phyloP scores from a whole-genome alignment of 2,888 invertebrate genomes.

The Caenorhabditis sp. region DNA sequence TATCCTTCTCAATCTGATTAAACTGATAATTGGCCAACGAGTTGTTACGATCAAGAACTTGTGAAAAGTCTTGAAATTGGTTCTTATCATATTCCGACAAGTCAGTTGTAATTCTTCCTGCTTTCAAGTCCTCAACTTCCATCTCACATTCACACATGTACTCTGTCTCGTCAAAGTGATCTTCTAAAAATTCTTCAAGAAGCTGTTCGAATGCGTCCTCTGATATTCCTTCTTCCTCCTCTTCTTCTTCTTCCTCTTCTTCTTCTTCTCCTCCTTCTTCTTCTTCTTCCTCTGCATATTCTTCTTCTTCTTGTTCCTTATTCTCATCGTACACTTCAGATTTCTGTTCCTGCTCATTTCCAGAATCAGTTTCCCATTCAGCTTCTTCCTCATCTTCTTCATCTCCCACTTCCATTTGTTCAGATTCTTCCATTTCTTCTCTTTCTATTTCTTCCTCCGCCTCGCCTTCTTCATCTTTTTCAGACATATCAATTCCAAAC shows the following conservation, averaged over 20 bases:
- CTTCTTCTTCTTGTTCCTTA: neutral
- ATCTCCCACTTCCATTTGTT: neutral
- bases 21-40: too few relatives aligned
- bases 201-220: neutral
- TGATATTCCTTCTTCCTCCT: neutral
- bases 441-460: slow-evolving; percentile 1
- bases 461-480: neutral
- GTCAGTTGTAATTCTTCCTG: too few relatives aligned
- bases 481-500: too few relatives aligned
- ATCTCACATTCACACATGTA: too few relatives aligned
- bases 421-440: neutral
- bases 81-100: too few relatives aligned
- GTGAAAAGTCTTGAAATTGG: too few relatives aligned
- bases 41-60: too few relatives aligned
- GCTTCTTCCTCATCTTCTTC: neutral
- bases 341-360: neutral
- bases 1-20: too few relatives aligned
- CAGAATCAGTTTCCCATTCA: neutral
- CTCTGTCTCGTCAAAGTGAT: too few relatives aligned
- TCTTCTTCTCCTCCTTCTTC: slow-evolving; percentile 11
- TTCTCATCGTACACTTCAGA: neutral
- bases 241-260: neutral
- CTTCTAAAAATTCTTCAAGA: too few relatives aligned
- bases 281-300: neutral
- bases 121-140: too few relatives aligned